Base-by-base conservation (phyloP, 2,113 vertebrate species). In the rabbit (Oryctolagus cuniculus) region DNA sequence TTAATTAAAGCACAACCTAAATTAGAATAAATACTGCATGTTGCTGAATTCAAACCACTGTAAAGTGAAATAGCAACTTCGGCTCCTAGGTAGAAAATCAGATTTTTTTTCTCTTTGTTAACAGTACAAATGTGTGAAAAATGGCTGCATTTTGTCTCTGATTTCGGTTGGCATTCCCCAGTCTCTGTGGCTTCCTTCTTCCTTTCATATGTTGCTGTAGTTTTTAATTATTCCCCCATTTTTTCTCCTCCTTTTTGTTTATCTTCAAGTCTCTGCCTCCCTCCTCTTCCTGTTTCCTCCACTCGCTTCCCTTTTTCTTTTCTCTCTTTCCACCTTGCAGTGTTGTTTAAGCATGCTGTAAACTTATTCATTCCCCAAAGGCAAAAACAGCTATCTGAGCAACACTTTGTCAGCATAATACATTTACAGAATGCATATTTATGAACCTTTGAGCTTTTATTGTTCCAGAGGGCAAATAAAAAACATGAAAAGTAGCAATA, bases 381-480 rank as follows among this genome's bases (percentile, higher is more conserved):
- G 98, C 98, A 97, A 97, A 97, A 97, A 90, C 98, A 98, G 98
- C 98, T 98, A 98, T 98, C 98, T 98, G 98, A 98, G 98, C 98
- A 98, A 98, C 98, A 98, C 98, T 98, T 98, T 98, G 98, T 99
- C 98, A 99, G 98, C 98, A 98, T 98, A 98, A 98, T 98, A 98
- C 98, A 98, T 98, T 98, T 98, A 98, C 98, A 98, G 98, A 98
- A 98, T 99, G 98, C 98, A 99, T 99, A 99, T 99, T 98, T 99
- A 99, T 98, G 98, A 98, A 98, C 98, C 98, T 99, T 98, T 98
- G 98, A 98, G 98, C 97, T 98, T 98, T 99, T 99, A 99, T 98
- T 98, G 98, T 98, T 99, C 98, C 98, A 98, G 97, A 97, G 98
- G 98, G 98, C 98, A 98, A 98, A 98, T 99, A 99, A 99, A 99